A percentile compares a stretch with the other conserved stretches of the same genome.
These are phyloP conservation scores for Drosophila mercatorum DNA, from an alignment of 2,888 invertebrate genomes.

Conservation along the genomic window DNA sequence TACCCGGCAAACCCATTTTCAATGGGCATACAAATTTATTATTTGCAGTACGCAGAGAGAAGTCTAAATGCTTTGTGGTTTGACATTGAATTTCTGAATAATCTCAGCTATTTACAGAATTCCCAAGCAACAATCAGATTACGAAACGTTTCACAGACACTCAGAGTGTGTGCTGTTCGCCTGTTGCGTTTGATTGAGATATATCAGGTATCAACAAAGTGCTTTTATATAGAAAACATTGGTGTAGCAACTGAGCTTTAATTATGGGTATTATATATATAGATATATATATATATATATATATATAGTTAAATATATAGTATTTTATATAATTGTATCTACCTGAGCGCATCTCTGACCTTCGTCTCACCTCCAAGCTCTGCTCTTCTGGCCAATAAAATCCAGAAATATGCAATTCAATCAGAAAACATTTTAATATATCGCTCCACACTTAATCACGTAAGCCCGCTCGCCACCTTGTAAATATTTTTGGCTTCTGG, in stretches of 20 bases:
- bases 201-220: neutral
- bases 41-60: neutral
- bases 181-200: no score
- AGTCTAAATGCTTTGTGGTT: neutral
- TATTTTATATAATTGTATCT: no score
- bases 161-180: no score
- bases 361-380: neutral
- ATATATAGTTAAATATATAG: no score
- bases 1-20: no score
- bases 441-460: conserved; percentile 4
- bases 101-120: neutral
- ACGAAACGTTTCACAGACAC: neutral
- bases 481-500: conserved; percentile 4
- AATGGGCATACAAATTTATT: neutral
- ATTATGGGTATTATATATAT: no score
- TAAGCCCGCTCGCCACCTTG: neutral
- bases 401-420: neutral
- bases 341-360: no score
- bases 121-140: neutral
- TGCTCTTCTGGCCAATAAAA: neutral
- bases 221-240: neutral
- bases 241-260: no score
- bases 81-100: neutral
- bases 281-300: no score
- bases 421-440: neutral